A percentile compares a stretch with the other conserved stretches of the same genome.
Conservation (phyloP, 2,888 invertebrate species). For the Drosophila flavopinicola region DNA sequence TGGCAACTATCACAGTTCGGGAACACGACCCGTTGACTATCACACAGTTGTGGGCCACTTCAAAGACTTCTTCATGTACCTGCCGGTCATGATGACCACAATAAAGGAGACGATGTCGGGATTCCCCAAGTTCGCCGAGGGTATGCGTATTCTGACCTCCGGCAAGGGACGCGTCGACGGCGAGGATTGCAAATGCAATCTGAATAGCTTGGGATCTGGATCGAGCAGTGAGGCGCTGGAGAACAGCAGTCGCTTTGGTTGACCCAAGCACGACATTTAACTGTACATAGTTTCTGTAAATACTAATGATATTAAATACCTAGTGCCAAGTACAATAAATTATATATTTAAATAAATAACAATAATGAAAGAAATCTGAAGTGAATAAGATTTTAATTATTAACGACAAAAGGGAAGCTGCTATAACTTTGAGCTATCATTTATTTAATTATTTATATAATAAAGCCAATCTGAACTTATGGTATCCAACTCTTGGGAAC, state of each 20-base stretch:
- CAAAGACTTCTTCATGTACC: conserved; percentile 82
- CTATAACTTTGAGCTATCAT: too few relatives aligned
- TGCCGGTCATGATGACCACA: conserved; percentile 83
- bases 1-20: conserved; percentile 30
- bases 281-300: conserved; percentile 42
- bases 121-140: conserved; percentile 81
- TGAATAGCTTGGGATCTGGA: conserved; percentile 26
- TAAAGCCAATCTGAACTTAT: too few relatives aligned
- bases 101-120: conserved; percentile 81
- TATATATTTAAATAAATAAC: not conserved
- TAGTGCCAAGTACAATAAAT: conserved; percentile 26
- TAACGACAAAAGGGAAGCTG: too few relatives aligned
- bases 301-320: conserved; percentile 19
- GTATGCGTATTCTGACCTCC: conserved; percentile 75
- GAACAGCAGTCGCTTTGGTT: conserved; percentile 63
- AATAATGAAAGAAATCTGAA: too few relatives aligned
- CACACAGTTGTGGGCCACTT: conserved; percentile 79
- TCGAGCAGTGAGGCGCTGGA: conserved; percentile 65
- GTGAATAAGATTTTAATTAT: not conserved
- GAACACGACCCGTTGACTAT: conserved; percentile 76
- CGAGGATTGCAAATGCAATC: conserved; percentile 76
- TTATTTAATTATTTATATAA: too few relatives aligned
- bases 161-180: conserved; percentile 57
- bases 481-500: too few relatives aligned
- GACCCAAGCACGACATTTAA: not conserved